Evolutionary conservation across 2,113 vertebrate genomes (phyloP), one percentile per base, ranked within the genome.

Genomic region (Eurystomus gularis): DNA sequence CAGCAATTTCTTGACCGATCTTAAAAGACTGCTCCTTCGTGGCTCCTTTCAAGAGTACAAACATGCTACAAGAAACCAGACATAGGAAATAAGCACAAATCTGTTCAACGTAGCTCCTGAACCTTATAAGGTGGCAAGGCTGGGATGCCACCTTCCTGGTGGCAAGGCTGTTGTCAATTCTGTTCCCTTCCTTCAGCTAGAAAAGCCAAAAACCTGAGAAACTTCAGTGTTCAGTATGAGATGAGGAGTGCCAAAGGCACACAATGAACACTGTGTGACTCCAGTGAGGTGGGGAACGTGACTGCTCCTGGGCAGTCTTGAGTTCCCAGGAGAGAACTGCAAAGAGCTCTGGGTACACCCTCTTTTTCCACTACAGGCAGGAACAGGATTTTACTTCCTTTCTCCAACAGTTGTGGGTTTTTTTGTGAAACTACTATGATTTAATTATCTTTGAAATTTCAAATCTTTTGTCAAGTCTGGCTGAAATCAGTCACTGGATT

Each of bases 21-120:
- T 98, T 99, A 93, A 99, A 99, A 86, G 99, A 99, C 95, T 99
- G 99, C 89, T 99, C 99, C 96, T 99, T 99, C 16, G 99, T 99
- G 88, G 99, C 99, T 97, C 99, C 99, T 97, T 99, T 99, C 96
- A 99, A 98, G 83, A 99, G 97, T 64, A 99, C 99, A 97, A 99
- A 99, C 99, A 99, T 98, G 97, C 99, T 99, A 95, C 90, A 37
- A 92, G 91, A 96, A 97, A 98, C 71, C 23, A 97, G 44, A 97
- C 29, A 31, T 1, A 39, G 48, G 66, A 95, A 91, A 79, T 93
- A 52, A 95, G 26, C 24, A 81, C 60, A 58, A 51, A 39, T 77
- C 11, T 55, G 16, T 87, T 90, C 35, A 96, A 85, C 60, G 25
- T 1, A 58, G n/a, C 20, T 81, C 40, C 60, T 77, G 52, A 82